Conservation (phyloP, 2,797 vertebrate genomes). For the Orientallactaga sibirica region DNA sequence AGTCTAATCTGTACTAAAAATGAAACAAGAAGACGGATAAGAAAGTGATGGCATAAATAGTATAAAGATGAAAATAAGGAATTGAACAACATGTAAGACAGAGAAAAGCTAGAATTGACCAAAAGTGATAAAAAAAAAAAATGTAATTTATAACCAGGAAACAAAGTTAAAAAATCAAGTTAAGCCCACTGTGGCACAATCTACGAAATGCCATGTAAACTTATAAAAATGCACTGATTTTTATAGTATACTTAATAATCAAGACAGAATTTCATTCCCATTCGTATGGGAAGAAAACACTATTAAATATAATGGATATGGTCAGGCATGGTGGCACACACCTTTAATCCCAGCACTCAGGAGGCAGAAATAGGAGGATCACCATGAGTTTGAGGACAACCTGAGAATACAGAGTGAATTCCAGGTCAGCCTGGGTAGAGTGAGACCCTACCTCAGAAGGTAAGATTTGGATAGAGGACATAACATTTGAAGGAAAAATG, state of each 20-base stretch:
- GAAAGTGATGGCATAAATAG: not conserved
- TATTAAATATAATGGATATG: not conserved
- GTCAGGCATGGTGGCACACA: no score
- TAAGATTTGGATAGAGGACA: not conserved
- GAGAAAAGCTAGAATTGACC: not conserved
- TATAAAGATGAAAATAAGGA: not conserved
- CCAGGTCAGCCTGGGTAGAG: no score
- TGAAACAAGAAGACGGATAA: not conserved
- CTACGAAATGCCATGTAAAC: no score
- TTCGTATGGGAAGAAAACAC: not conserved
- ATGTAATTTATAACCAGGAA: not conserved
- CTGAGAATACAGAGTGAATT: no score
- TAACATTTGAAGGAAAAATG: not conserved
- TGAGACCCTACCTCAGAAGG: not conserved
- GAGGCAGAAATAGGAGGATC: no score
- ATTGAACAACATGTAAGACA: not conserved
- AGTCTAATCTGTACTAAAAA: not conserved
- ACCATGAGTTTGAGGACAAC: no score
- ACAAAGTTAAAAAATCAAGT: not conserved
- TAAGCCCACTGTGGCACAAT: not conserved
- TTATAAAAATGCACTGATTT: not conserved
- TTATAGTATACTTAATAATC: not conserved
- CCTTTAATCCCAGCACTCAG: no score
- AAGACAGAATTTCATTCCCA: not conserved
- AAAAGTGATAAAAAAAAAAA: not conserved